Evolutionary conservation across 2,888 invertebrate genomes (phyloP).

Genomic region (Drosophila monieri): DNA sequence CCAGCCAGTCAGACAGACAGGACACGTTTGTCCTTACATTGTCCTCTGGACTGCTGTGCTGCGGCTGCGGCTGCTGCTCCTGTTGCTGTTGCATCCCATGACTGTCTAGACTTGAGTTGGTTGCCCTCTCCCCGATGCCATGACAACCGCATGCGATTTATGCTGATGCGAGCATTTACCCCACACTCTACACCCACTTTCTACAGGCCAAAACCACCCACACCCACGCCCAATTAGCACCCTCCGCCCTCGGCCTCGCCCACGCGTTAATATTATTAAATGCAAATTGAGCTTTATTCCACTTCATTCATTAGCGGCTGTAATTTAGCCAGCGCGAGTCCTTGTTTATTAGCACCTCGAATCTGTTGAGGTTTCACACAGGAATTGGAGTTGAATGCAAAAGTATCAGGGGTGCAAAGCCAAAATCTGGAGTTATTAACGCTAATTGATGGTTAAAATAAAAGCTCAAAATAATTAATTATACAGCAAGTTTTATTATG

Average conservation of each 20-base stretch:
- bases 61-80: conserved; percentile 13
- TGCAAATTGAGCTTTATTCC: conserved; percentile 80
- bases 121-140: conserved; percentile 59
- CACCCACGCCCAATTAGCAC: conserved; percentile 4
- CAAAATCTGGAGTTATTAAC: neutral
- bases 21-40: conserved; percentile 75
- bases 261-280: conserved; percentile 78
- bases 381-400: conserved; percentile 2
- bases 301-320: conserved; percentile 72
- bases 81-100: conserved; percentile 47
- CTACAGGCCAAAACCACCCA: neutral
- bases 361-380: conserved; percentile 22
- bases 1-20: conserved; percentile 53
- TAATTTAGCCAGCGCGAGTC: conserved; percentile 33
- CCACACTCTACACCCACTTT: neutral
- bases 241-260: conserved; percentile 1
- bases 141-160: conserved; percentile 79
- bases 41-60: conserved; percentile 63
- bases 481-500: too few species aligned
- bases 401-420: conserved; percentile 8
- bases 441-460: neutral
- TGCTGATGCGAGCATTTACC: conserved; percentile 46
- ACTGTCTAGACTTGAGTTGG: conserved; percentile 72
- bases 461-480: too few species aligned
- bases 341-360: conserved; percentile 63